Base-by-base conservation (phyloP, 2,113 vertebrate genomes). In the Rallus limicola region DNA sequence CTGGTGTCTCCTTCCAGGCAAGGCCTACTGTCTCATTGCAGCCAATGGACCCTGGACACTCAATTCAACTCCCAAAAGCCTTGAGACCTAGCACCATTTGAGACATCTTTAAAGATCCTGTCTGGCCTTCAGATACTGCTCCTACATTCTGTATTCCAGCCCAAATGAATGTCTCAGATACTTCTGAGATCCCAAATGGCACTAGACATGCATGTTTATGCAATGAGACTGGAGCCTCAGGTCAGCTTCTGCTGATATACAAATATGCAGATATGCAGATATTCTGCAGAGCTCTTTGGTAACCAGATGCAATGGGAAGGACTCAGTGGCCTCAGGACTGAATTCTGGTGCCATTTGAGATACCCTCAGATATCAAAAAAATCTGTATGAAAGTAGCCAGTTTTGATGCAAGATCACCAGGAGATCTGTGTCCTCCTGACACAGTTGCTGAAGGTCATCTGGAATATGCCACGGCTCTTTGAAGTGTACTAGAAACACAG, bases 21-120 rank as follows among this genome's bases (percentile, higher is more conserved):
- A 76, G n/a, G 29, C 13, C 55, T 70, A 26, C 46, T 9, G 3
- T 50, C 31, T 14, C 19, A 6, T 6, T 62, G 23, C 26, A 64
- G 29, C 26, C 48, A 75, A 25, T 2, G 6, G 16, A 55, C 31
- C 10, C 23, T 33, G 48, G 52, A 75, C 40, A 16, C n/a, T 34
- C 64, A 48, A 3, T 36, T 62, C 50, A 83, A 31, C 36, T 68
- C 33, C 25, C 44, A 50, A 64, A 88, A 74, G 21, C 63, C 38
- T 16, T 15, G 18, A 16, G 1, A 2, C 6, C 3, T 26, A 31
- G 2, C 8, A 18, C 15, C 24, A 4, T n/a, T 48, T 62, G 13
- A 65, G 29, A 80, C 36, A 36, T 34, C 60, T 38, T 92, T 70
- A 63, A 29, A n/a, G 40, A 65, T 29, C 26, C 34, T 80, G 11